Base-by-base conservation (phyloP, 2,888 invertebrate species). In the Rotaria macrura region DNA sequence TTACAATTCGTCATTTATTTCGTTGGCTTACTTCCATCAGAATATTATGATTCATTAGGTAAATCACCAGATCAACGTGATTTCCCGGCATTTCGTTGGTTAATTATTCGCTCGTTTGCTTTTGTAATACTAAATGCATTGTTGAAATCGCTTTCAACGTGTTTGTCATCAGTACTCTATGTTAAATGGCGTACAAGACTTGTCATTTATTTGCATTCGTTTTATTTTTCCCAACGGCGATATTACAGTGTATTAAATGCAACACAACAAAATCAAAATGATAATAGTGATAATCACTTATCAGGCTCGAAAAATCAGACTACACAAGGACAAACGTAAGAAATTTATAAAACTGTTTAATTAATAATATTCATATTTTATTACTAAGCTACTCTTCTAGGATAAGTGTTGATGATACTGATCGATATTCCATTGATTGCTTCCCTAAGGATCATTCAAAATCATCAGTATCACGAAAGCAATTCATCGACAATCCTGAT, bases 1-100 rank as follows among this genome's bases (percentile, higher is more conserved):
- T 92, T 92, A 87, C 92, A 93, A 89, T 90, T 91, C 87, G 89
- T 92, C 54, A 91, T 92, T 25, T 93, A 92, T 89, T 90, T 91
- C 87, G 91, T 93, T 79, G 93, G 93, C 9, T 88, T 93, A 52
- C 89, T 93, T 83, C 91, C 93, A 20, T 92, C 92, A 88, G 89
- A 91, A 85, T 93, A 91, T 89, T 93, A 92, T 89, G 90, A 90
- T 86, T 91, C 92, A 9, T 89, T 93, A 79, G 92, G 92, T 5
- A 90, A 91, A 79, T 1, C 79, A 79, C 43, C 43, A 12, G 20
- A 79, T 14, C 9, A 84, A 40, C 91, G 91, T 87, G 91, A 92
- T 88, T 86, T 88, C 65, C 55, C 87, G 5, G 91, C 89, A 9
- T 93, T 93, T 88, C 89, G 89, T 87, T 87, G 87, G 4, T 88